A percentile compares a stretch with the other conserved stretches of the same genome.
phyloP scores from a whole-genome alignment of 1,140 invertebrate genomes.

The Zaprionus ornatus region DNA sequence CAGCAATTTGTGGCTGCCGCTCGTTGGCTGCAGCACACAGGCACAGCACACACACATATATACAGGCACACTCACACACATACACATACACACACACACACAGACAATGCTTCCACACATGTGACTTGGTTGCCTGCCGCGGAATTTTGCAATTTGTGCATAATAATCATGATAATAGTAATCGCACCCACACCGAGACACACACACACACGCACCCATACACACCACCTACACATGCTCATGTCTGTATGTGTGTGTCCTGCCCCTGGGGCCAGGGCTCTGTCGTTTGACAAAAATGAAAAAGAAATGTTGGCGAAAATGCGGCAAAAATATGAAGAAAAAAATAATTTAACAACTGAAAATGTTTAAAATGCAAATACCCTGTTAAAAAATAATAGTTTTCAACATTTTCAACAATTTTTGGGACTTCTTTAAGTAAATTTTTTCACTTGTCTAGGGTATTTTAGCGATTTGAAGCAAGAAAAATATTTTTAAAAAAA shows the following conservation, averaged over 20 bases:
- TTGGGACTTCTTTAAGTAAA: too few relatives aligned
- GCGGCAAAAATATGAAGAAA: slow-evolving; percentile 30
- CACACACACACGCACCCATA: slow-evolving; percentile 15
- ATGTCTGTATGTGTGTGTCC: slow-evolving; percentile 18
- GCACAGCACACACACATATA: neutral
- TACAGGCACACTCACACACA: slow-evolving; percentile 4
- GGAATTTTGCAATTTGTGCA: slow-evolving; percentile 80
- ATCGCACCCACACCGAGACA: slow-evolving; percentile 51
- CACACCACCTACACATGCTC: neutral
- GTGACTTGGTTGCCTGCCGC: slow-evolving; percentile 40
- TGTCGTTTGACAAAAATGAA: slow-evolving; percentile 48
- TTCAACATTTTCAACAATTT: neutral
- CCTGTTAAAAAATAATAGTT: neutral
- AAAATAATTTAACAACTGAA: slow-evolving; percentile 21
- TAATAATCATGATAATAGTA: slow-evolving; percentile 80
- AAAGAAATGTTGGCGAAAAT: slow-evolving; percentile 44
- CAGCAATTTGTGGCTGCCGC: slow-evolving; percentile 69
- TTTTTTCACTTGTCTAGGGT: too few relatives aligned
- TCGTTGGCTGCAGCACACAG: slow-evolving; percentile 39
- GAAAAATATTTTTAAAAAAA: neutral
- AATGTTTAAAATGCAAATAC: neutral
- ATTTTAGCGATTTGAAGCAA: neutral
- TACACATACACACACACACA: neutral
- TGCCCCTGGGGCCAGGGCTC: slow-evolving; percentile 68
- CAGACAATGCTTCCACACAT: slow-evolving; percentile 1